Evolutionary conservation across 1,140 invertebrate genomes (phyloP), one percentile per base, ranked within the genome.

Genomic region (Heliconius eleuchia): DNA sequence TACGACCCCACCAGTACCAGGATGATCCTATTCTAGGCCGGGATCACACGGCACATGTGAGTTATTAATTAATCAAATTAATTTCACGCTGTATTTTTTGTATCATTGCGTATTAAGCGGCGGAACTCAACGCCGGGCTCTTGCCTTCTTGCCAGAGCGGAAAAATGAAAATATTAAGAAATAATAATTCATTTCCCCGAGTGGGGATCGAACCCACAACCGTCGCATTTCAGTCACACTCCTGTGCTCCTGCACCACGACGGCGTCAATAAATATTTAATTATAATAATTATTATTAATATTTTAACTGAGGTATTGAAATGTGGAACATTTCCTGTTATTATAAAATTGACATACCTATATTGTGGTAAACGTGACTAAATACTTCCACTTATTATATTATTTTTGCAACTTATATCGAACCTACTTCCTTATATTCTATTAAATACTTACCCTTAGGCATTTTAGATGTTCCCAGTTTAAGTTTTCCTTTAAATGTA

Each of bases 391-490:
- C 0, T 11, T 60, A 60, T 27, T 27, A 60, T 60, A 60, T 27
- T 6, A 66, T 66, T 30, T 30, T 1, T 30, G 3, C 42, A 30
- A 3, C 27, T 30, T 30, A 23, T 11, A 27, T n/a, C 55, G n/a
- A 60, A 60, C 19, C 55, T 3, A 60, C 9, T 11, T 60, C 55
- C 60, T 66, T 66, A 66, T 66, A 66, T 13, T 66, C 11, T 30
- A 66, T 16, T 74, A 60, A 34, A 71, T 50, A 71, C 18, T 93
- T 90, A 93, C 91, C 91, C 84, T 89, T 93, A 76, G 90, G 90
- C 90, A 89, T 91, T 84, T 89, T 89, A 57, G 82, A 81, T 71
- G 81, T 78, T 82, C 76, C 76, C 73, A 84, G 77, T 83, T 81
- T 85, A 81, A 76, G 82, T 82, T 83, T 84, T 75, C 80, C 81